Percentiles rank a stretch among this genome's conserved stretches.
phyloP scores from a whole-genome alignment of 2,113 vertebrate genomes.

The Cyprinodon brontotheroides region DNA sequence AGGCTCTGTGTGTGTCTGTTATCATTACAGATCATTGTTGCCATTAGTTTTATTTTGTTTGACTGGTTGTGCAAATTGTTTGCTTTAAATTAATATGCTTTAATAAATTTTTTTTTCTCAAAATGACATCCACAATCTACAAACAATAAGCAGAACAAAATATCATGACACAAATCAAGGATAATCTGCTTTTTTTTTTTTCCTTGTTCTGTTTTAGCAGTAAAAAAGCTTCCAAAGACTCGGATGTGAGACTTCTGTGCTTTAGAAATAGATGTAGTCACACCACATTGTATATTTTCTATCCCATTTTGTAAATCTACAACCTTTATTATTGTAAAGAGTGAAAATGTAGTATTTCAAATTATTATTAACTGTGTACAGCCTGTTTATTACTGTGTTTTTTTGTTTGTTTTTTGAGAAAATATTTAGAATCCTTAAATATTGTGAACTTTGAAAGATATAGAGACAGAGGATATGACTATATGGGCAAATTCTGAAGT shows the following conservation, averaged over 20 bases:
- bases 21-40: constrained; percentile 22
- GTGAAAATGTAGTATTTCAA: constrained; percentile 61
- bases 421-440: constrained; percentile 22
- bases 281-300: constrained; percentile 68
- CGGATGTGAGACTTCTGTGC: constrained; percentile 31
- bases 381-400: constrained; percentile 5
- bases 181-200: constrained; percentile 2
- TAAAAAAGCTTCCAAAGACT: constrained; percentile 74
- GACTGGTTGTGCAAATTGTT: constrained; percentile 14
- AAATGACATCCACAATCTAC: constrained; percentile 43
- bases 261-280: constrained; percentile 39
- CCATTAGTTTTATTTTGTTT: constrained; percentile 12
- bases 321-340: constrained; percentile 67
- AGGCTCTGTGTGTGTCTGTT: constrained; percentile 21
- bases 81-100: background rate
- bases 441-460: constrained; percentile 10
- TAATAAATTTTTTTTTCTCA: constrained; percentile 1
- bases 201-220: constrained; percentile 39
- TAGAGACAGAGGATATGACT: constrained; percentile 23
- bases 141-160: constrained; percentile 41
- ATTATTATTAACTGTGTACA: constrained; percentile 63
- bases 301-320: constrained; percentile 70
- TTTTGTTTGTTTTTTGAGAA: constrained; percentile 11
- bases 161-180: constrained; percentile 45
- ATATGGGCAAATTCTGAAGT: constrained; percentile 35